phyloP scores from a whole-genome alignment of 1,140 invertebrate genomes.

The Heterodera carotae region DNA sequence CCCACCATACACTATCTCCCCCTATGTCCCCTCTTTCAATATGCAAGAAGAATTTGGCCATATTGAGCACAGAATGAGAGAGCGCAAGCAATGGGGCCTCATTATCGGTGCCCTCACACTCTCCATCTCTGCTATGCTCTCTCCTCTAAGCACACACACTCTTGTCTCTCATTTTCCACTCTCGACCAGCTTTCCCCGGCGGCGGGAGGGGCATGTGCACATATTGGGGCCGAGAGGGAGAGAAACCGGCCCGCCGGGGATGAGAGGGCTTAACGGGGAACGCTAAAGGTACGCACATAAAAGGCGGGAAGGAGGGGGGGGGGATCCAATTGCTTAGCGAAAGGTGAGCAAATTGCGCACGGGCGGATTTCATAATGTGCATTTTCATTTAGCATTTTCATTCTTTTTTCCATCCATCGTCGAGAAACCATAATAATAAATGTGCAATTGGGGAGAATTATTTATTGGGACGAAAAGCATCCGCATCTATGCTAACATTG shows the following conservation, averaged over 20 bases:
- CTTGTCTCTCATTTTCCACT: not conserved
- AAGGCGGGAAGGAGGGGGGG: too few relatives aligned
- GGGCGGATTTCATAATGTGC: not conserved
- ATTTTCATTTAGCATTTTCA: not conserved
- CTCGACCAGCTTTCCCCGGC: not conserved
- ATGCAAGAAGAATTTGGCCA: too few relatives aligned
- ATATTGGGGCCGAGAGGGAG: not conserved
- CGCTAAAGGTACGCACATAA: not conserved
- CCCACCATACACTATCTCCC: not conserved
- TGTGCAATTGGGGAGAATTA: not conserved
- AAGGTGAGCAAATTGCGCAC: not conserved
- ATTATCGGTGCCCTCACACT: too few relatives aligned
- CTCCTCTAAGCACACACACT: too few relatives aligned
- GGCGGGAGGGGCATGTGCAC: too few relatives aligned
- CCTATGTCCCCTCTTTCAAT: too few relatives aligned
- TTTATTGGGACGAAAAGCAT: not conserved
- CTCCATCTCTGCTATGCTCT: too few relatives aligned
- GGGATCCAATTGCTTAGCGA: not conserved
- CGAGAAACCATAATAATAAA: not conserved
- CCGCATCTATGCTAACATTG: too few relatives aligned
- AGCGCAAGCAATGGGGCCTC: too few relatives aligned
- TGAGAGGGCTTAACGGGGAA: not conserved
- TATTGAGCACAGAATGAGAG: too few relatives aligned
- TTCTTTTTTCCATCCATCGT: not conserved
- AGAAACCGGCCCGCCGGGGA: not conserved